A percentile compares a stretch with the other conserved stretches of the same genome.
Evolutionary conservation across 2,888 invertebrate species (phyloP).

Genomic region (Cephus runcator): DNA sequence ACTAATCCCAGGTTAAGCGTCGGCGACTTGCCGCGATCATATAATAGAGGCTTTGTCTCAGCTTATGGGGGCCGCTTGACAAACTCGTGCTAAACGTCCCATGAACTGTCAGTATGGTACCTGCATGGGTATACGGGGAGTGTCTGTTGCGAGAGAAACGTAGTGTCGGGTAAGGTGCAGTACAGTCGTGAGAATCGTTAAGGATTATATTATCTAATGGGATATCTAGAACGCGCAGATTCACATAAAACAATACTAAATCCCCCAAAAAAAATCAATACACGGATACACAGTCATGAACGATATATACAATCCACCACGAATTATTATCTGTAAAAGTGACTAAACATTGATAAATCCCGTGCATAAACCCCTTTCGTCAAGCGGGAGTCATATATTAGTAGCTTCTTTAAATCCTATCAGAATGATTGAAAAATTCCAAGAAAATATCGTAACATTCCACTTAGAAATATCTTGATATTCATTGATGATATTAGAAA

Average conservation of each 20-base stretch:
- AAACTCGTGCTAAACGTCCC: not conserved
- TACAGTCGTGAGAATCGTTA: not conserved
- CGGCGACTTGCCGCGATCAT: constrained; percentile 18
- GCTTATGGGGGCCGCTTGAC: not conserved
- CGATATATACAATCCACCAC: not conserved
- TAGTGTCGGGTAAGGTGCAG: not conserved
- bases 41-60: constrained; percentile 2
- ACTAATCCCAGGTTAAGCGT: constrained; percentile 33
- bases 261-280: not conserved
- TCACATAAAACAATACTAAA: not conserved
- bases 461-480: not conserved
- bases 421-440: fast-evolving
- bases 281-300: not conserved
- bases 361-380: not conserved
- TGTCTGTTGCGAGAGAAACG: not conserved
- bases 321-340: not conserved
- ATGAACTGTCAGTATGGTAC: not conserved
- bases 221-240: not conserved
- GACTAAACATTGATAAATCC: not conserved
- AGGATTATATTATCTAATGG: not conserved
- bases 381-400: not conserved
- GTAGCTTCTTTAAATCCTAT: too few species aligned
- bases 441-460: not conserved
- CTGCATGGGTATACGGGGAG: not conserved
- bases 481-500: not conserved